A percentile compares a stretch with the other conserved stretches of the same genome.
Evolutionary conservation across 1,140 invertebrate genomes (phyloP).

Genomic region (Lamellibrachia luymesi): DNA sequence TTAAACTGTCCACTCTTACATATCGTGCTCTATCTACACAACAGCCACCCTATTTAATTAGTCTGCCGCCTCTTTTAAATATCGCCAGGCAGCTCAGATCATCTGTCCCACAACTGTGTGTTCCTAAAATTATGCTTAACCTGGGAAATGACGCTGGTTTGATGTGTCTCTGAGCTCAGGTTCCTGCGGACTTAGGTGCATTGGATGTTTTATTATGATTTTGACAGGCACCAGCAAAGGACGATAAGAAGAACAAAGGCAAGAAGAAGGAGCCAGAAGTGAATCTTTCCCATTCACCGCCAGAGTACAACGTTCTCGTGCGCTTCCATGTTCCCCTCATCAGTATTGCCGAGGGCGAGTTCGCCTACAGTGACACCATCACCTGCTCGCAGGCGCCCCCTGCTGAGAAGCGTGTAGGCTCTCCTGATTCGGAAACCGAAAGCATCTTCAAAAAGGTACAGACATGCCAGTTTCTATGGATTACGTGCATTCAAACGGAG

Average conservation of each 20-base stretch:
- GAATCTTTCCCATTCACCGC: constrained; percentile 41
- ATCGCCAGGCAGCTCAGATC: too few relatives aligned
- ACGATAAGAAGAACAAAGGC: constrained; percentile 36
- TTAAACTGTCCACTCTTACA: too few relatives aligned
- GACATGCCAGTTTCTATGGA: too few relatives aligned
- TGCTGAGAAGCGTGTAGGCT: neutral
- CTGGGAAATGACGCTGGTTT: too few relatives aligned
- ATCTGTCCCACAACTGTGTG: too few relatives aligned
- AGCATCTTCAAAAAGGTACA: neutral
- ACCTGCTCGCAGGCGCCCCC: neutral
- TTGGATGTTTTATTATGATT: neutral
- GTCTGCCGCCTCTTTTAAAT: too few relatives aligned
- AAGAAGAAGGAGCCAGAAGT: constrained; percentile 48
- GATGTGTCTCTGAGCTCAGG: too few relatives aligned
- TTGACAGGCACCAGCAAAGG: neutral
- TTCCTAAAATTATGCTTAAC: too few relatives aligned
- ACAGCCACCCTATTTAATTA: too few relatives aligned
- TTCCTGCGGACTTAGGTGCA: too few relatives aligned
- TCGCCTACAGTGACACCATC: neutral
- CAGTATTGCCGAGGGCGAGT: constrained; percentile 49
- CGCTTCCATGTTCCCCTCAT: constrained; percentile 46
- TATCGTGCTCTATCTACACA: too few relatives aligned
- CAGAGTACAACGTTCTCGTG: constrained; percentile 44
- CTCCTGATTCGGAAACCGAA: neutral
- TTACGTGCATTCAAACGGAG: too few relatives aligned